Evolutionary conservation across 2,113 vertebrate genomes (phyloP).

Genomic region (Tonatia bakeri): DNA sequence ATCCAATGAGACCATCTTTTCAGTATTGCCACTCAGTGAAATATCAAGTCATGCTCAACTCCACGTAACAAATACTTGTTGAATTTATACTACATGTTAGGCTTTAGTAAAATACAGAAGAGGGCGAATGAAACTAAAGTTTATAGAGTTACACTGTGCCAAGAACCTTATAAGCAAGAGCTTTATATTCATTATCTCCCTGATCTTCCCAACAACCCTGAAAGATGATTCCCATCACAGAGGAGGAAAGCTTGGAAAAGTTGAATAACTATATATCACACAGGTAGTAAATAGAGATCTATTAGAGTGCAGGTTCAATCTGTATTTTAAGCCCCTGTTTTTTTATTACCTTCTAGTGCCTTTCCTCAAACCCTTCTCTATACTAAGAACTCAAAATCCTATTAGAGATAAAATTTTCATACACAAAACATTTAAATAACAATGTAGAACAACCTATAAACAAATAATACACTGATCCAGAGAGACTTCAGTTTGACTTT

Average conservation of each 20-base stretch:
- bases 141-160: background rate
- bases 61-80: background rate
- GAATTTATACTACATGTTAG: background rate
- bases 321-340: background rate
- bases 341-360: background rate
- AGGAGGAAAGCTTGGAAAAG: background rate
- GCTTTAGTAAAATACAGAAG: background rate
- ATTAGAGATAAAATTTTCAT: background rate
- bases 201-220: background rate
- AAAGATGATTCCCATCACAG: background rate
- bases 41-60: background rate
- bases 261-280: background rate
- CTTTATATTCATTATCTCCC: background rate
- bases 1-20: background rate
- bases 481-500: background rate
- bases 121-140: background rate
- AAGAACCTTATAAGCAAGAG: background rate
- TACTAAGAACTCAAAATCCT: background rate
- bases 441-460: background rate
- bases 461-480: background rate
- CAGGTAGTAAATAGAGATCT: background rate
- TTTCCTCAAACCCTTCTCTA: background rate
- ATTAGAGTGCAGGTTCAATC: background rate
- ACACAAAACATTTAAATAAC: constrained; percentile 21
- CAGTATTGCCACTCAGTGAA: background rate